Conservation (phyloP, 2,888 invertebrate species). For the Peribatodes rhomboidaria region DNA sequence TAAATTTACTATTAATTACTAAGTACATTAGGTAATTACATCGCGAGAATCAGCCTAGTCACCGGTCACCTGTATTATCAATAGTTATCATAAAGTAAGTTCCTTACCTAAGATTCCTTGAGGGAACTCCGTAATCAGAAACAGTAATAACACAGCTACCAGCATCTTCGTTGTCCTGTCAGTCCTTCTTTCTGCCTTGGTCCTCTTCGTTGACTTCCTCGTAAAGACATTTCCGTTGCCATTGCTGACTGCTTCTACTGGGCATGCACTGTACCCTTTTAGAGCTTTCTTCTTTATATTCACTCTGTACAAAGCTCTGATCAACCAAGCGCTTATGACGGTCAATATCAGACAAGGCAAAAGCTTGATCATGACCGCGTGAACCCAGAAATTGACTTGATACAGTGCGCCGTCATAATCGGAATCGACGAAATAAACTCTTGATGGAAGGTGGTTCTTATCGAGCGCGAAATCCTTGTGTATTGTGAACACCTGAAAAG, state of each 20-base stretch:
- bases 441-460: conserved; percentile 67
- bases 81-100: neutral
- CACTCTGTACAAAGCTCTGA: conserved; percentile 90
- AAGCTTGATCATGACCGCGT: conserved; percentile 92
- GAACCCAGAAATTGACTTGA: conserved; percentile 92
- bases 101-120: conserved; percentile 90
- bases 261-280: conserved; percentile 81
- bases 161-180: conserved; percentile 96
- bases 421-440: conserved; percentile 83
- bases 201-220: conserved; percentile 73
- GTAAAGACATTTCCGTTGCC: conserved; percentile 76
- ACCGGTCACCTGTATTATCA: neutral
- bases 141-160: conserved; percentile 94
- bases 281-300: conserved; percentile 89
- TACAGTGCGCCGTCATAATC: conserved; percentile 87
- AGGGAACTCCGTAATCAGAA: conserved; percentile 96
- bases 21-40: no score
- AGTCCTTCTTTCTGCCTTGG: conserved; percentile 77
- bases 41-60: no score
- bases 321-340: conserved; percentile 90
- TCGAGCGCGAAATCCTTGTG: conserved; percentile 70
- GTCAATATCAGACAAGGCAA: conserved; percentile 93
- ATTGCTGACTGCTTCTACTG: conserved; percentile 67
- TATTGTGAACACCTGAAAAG: conserved; percentile 78
- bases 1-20: no score